Conservation (phyloP, 2,797 vertebrate species). For the Borostomias antarcticus region DNA sequence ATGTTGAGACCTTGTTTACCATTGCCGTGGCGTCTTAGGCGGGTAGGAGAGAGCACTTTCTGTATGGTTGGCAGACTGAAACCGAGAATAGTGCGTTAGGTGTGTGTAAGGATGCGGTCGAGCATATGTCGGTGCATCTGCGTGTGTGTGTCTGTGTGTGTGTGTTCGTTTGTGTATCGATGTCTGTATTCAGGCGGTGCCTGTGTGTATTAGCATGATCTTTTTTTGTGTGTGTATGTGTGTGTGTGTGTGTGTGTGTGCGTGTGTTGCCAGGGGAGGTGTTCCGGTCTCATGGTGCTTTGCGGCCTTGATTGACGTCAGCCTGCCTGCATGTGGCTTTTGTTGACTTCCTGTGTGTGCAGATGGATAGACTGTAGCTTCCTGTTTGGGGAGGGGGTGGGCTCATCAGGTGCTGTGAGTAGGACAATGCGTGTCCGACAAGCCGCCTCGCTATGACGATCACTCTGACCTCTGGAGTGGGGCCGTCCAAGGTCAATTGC, state of each 20-base stretch:
- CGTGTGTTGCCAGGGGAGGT: slow-evolving; percentile 56
- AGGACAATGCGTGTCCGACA: slow-evolving; percentile 4
- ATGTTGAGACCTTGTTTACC: too few relatives aligned
- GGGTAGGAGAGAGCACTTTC: too few relatives aligned
- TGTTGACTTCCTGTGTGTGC: slow-evolving; percentile 82
- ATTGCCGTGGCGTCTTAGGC: too few relatives aligned
- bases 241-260: slow-evolving; percentile 24
- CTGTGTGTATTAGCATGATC: slow-evolving; percentile 35
- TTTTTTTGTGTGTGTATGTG: slow-evolving; percentile 29
- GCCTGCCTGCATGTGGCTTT: slow-evolving; percentile 73
- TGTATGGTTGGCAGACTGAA: too few relatives aligned
- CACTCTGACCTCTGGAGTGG: slow-evolving; percentile 5
- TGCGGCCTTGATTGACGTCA: slow-evolving; percentile 79
- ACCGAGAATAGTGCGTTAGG: neutral
- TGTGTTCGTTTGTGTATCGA: slow-evolving; percentile 20
- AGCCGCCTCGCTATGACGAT: neutral
- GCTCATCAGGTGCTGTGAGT: slow-evolving; percentile 66
- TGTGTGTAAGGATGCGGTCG: slow-evolving; percentile 3
- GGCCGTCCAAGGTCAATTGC: neutral
- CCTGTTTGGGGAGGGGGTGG: slow-evolving; percentile 67
- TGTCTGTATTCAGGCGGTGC: too few relatives aligned
- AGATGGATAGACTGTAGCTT: slow-evolving; percentile 80
- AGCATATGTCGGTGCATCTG: too few relatives aligned
- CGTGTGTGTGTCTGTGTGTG: slow-evolving; percentile 1
- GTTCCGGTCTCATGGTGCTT: slow-evolving; percentile 65